A percentile compares a stretch with the other conserved stretches of the same genome.
Evolutionary conservation across 2,797 vertebrate genomes (phyloP).

Genomic region (Pangasius larnaudii): DNA sequence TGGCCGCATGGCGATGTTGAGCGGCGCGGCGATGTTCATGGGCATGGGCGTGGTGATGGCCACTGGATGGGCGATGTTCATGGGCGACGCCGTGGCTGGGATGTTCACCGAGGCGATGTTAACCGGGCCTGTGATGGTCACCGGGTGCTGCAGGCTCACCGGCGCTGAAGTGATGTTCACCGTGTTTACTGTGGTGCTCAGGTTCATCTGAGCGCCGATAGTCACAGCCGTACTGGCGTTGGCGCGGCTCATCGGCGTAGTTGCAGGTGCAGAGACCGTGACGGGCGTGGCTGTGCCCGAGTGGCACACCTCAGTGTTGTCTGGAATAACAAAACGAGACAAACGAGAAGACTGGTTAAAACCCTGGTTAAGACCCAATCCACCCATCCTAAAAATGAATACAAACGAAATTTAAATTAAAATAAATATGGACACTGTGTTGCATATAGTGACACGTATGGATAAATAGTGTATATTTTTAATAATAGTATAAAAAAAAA

Average conservation of each 20-base stretch:
- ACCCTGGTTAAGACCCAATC: not conserved
- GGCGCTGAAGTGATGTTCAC: slow-evolving; percentile 94
- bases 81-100: slow-evolving; percentile 75
- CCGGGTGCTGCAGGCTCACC: slow-evolving; percentile 92
- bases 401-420: not conserved
- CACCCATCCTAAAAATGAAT: not conserved
- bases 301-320: slow-evolving; percentile 72
- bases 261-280: slow-evolving; percentile 72
- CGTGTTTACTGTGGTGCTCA: slow-evolving; percentile 86
- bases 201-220: slow-evolving; percentile 97
- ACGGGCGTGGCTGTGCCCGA: slow-evolving; percentile 75
- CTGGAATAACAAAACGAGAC: slow-evolving; percentile 49
- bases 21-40: slow-evolving; percentile 88
- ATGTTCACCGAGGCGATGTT: slow-evolving; percentile 88
- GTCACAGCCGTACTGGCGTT: slow-evolving; percentile 84
- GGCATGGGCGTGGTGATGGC: slow-evolving; percentile 95
- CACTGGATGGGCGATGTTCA: slow-evolving; percentile 96
- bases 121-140: slow-evolving; percentile 94
- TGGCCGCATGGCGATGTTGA: slow-evolving; percentile 95
- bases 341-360: not conserved
- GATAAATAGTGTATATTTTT: not conserved
- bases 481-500: not conserved
- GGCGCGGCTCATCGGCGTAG: slow-evolving; percentile 75
- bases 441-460: not conserved
- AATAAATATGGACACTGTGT: too few species aligned